Evolutionary conservation across 2,888 invertebrate species (phyloP), one percentile per base, ranked within the genome.

Genomic region (Pterobdella sp.): DNA sequence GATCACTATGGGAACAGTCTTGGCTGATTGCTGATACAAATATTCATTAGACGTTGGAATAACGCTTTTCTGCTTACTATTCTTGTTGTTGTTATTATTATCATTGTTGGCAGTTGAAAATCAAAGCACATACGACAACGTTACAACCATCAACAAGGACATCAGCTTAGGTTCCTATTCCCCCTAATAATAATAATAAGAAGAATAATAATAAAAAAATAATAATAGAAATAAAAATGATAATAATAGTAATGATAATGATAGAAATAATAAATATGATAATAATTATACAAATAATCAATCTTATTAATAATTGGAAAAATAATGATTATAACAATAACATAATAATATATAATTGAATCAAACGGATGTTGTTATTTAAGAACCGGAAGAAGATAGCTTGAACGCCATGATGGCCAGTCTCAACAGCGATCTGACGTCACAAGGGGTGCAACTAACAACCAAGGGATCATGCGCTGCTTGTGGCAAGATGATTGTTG

Each of bases 381-480:
- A n/a, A 1, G 37, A 26, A 14, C 66, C 32, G 2, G 72, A 37
- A 10, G 66, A 52, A 34, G 73, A 52, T 22, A 34, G 72, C 60
- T 88, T 90, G 86, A 88, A 92, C 85, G 90, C 90, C 84, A 94
- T 94, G 94, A 90, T 94, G 85, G 94, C 93, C 79, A 92, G 84
- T 76, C 80, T 87, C 75, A 93, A 94, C 84, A 92, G 92, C 84
- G 94, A 96, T 87, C 94, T 97, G 94, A 93, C 91, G 86, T 91
- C 94, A 84, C 97, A 97, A 88, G 97, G 97, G 85, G 93, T 97
- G 77, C 94, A 91, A 85, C 96, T 96, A 77, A 94, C 95, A 80
- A 95, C 97, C 84, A 97, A 98, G 87, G 97, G 98, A 81, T 94
- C 95, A 87, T 98, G 98, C 89, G 94, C 89, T 84, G 94, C 94